Conservation (phyloP, 2,113 vertebrate species). For the Ameiurus melas region DNA sequence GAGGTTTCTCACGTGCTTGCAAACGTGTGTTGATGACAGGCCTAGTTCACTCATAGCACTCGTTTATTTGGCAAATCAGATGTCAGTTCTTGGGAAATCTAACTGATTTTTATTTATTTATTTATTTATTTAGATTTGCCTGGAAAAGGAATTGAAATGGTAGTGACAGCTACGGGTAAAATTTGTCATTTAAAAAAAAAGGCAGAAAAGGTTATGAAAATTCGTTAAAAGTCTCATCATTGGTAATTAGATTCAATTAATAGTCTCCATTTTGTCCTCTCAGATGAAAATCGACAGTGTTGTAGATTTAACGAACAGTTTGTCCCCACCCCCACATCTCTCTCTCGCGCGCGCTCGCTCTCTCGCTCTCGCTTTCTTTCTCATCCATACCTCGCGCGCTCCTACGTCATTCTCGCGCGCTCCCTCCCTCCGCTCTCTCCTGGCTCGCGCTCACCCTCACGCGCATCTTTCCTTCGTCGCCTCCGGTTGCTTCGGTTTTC, state of each 20-base stretch:
- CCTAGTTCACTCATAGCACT: neutral
- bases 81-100: neutral
- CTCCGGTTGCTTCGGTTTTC: neutral
- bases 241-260: neutral
- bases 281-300: neutral
- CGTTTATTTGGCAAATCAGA: neutral
- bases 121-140: too few relatives aligned
- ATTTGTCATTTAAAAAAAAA: neutral
- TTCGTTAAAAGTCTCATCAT: neutral
- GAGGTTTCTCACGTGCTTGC: neutral
- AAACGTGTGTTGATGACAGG: neutral
- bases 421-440: neutral
- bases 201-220: neutral
- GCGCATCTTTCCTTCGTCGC: neutral
- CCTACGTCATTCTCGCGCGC: neutral
- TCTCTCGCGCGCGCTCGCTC: neutral
- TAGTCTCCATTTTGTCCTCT: neutral
- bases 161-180: neutral
- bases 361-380: constrained; percentile 4
- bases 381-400: constrained; percentile 25
- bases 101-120: too few relatives aligned
- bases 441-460: neutral
- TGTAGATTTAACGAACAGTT: constrained; percentile 1
- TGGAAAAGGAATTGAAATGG: neutral
- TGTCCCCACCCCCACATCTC: constrained; percentile 34